Evolutionary conservation across 2,888 invertebrate genomes (phyloP).

Genomic region (Cryptocephalus moraei): DNA sequence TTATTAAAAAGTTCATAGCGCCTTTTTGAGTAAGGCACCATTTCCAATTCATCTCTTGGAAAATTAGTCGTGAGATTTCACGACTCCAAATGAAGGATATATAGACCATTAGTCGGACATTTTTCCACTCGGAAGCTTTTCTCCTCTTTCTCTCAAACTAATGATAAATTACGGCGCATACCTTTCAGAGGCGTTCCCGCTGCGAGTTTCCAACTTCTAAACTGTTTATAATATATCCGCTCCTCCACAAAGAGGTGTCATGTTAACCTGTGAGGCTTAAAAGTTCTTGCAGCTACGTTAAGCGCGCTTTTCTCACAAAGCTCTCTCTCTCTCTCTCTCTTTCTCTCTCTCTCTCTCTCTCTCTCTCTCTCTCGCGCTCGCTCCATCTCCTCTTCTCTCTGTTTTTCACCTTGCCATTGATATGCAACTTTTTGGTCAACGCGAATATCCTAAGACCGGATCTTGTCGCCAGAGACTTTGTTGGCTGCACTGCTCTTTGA

Average conservation of each 20-base stretch:
- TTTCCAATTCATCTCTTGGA: constrained; percentile 6
- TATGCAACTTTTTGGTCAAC: constrained; percentile 11
- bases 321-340: no score
- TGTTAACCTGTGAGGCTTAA: constrained; percentile 16
- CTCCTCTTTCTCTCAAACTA: constrained; percentile 18
- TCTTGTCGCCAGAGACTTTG: no score
- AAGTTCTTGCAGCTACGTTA: constrained; percentile 6
- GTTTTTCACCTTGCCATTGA: constrained; percentile 8
- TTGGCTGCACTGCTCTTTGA: no score
- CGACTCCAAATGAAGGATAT: constrained; percentile 22
- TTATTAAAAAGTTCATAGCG: constrained; percentile 10
- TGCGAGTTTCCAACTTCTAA: constrained; percentile 23
- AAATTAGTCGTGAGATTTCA: constrained; percentile 13
- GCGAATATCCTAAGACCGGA: no score
- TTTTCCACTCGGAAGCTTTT: constrained; percentile 22
- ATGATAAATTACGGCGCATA: constrained; percentile 27
- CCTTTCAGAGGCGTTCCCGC: constrained; percentile 25
- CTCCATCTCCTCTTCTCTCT: neutral
- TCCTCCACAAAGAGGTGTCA: constrained; percentile 19
- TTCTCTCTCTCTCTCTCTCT: constrained; percentile 1
- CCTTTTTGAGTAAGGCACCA: neutral
- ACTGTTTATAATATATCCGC: constrained; percentile 25
- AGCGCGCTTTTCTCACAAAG: neutral
- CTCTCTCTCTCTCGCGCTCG: neutral
- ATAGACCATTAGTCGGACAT: constrained; percentile 23